Conservation (phyloP, 2,888 invertebrate genomes). For the Sphecodes monilicornis region DNA sequence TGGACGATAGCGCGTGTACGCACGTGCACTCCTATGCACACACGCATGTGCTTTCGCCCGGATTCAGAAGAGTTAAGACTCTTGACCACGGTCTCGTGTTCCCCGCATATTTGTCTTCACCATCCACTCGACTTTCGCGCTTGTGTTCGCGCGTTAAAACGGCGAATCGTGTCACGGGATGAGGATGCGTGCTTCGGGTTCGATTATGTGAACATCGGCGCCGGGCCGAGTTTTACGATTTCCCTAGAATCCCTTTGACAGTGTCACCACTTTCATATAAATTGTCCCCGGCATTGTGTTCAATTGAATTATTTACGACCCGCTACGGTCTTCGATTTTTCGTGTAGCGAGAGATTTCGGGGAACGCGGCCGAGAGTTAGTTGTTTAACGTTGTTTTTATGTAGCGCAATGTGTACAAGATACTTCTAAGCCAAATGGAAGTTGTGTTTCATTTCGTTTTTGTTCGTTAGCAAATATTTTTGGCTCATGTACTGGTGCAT, state of each 20-base stretch:
- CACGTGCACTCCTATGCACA: constrained; percentile 34
- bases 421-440: too few relatives aligned
- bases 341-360: not conserved
- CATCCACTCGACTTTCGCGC: constrained; percentile 65
- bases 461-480: too few relatives aligned
- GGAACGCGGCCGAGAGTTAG: not conserved
- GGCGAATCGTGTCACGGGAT: constrained; percentile 24
- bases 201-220: constrained; percentile 53
- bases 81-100: constrained; percentile 54
- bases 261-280: constrained; percentile 11
- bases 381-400: too few relatives aligned
- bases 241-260: constrained; percentile 37
- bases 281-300: not conserved
- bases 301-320: not conserved
- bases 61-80: constrained; percentile 52
- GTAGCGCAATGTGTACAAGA: too few relatives aligned
- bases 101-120: constrained; percentile 67
- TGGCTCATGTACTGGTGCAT: too few relatives aligned
- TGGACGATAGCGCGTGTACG: constrained; percentile 29
- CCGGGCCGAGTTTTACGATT: constrained; percentile 39
- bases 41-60: constrained; percentile 41
- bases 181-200: constrained; percentile 44
- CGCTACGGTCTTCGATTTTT: not conserved
- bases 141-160: constrained; percentile 56
- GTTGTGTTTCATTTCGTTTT: too few relatives aligned